A percentile compares a stretch with the other conserved stretches of the same genome.
These are phyloP conservation scores for Ambastaia sidthimunki DNA, from an alignment of 2,797 vertebrate genomes.

Conservation along the genomic window DNA sequence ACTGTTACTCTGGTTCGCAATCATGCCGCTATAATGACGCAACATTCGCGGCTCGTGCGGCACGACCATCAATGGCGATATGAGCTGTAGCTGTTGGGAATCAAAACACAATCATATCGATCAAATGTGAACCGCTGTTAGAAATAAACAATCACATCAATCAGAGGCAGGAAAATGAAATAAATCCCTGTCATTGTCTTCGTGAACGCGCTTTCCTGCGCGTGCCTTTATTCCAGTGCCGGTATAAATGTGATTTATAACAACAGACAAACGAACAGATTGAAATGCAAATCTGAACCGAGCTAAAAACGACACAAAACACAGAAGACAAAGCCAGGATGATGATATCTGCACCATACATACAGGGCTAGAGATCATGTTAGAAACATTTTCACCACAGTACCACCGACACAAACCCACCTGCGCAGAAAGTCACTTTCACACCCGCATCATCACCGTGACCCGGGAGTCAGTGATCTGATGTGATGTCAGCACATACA, in stretches of 20 bases:
- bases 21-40: too few relatives aligned
- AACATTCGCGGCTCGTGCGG: too few relatives aligned
- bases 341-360: background rate
- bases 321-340: background rate
- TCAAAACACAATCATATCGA: too few relatives aligned
- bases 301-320: background rate
- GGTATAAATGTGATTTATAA: conserved; percentile 3
- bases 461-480: background rate
- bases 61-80: too few relatives aligned
- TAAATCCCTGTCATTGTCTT: background rate
- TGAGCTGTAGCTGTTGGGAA: too few relatives aligned
- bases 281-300: background rate
- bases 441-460: conserved; percentile 9
- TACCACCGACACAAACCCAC: background rate
- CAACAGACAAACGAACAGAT: background rate
- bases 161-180: background rate
- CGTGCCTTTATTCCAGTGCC: background rate
- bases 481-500: background rate
- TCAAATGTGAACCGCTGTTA: too few relatives aligned
- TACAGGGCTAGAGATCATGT: background rate
- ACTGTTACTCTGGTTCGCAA: too few relatives aligned
- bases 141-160: background rate
- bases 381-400: background rate
- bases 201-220: conserved; percentile 13
- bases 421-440: background rate